Base-by-base conservation (phyloP, 1,140 invertebrate species). In the Drosophila subobscura region DNA sequence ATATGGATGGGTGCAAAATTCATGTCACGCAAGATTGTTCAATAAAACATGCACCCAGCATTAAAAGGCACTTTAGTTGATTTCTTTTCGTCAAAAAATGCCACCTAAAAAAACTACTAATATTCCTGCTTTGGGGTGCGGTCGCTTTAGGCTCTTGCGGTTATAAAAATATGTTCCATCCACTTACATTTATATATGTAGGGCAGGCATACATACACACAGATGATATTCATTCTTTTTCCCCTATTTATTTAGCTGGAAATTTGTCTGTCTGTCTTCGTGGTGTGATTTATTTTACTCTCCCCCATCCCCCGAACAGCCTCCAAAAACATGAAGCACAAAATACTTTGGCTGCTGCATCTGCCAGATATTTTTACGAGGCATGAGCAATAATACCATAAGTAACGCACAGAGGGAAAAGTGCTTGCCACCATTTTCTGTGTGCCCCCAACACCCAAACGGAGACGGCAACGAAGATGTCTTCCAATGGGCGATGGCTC, bases 311-410 rank as follows among this genome's bases (percentile, higher is more conserved):
- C 57, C 25, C 50, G 29, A 23, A 49, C 57, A 63, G 27, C 16
- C 16, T 20, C 57, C 68, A 58, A 47, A 55, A 67, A 63, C 27
- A 29, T 29, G 27, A 50, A 58, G 44, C 25, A 52, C 33, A 33
- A 67, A 64, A 65, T 70, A 60, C 65, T 37, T 74, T 55, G 72
- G 3, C 50, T 27, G 52, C 57, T 47, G 41, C 49, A 45, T 41
- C 72, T 54, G 60, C 25, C 61, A 66, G 77, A 73, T 80, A 80
- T 77, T 80, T 80, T 80, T 80, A 80, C 45, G 66, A 70, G 66
- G 33, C 72, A 80, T 63, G 49, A 60, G 77, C 78, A 76, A 72
- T 66, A 80, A 80, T 63, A 71, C 72, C 77, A 80, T 76, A 76
- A 80, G 77, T 74, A 79, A 66, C 61, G 76, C 77, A 66, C 77